Base-by-base conservation (phyloP, 2,113 vertebrate genomes). In the Trogon melanurus region DNA sequence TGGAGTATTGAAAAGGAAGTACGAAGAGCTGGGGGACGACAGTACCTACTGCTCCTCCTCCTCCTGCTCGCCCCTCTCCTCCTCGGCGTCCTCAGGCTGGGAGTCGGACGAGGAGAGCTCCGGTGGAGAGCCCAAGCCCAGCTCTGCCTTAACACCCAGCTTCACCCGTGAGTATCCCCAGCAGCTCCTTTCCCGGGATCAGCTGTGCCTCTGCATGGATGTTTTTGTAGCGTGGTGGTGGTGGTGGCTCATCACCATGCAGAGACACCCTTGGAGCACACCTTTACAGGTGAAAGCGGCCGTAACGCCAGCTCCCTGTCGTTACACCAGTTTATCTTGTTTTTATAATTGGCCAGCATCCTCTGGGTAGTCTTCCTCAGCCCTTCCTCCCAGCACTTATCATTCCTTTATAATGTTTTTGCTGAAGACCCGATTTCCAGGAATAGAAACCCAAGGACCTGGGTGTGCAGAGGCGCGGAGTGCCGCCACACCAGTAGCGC, bases 1-100 rank as follows among this genome's bases (percentile, higher is more conserved):
- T 13, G 99, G 98, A 85, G 96, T 98, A 74, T 97, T 99, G 94
- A 99, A 99, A 98, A 98, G 99, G 98, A 99, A 99, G 97, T 99
- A 99, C 27, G 98, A 99, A 97, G 99, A 99, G 98, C 97, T 99
- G 98, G 99, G 99, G 67, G 99, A 98, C 95, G 98, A 99, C 96
- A 98, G 97, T 19, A 97, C 97, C 85, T 99, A 98, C 98, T 99
- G 98, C 88, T 99, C 98, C 18, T 98, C 98, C 2, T 98, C 97
- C 62, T 98, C 99, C 62, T 99, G 98, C 80, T 98, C 98, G 64
- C 98, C 98, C 26, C 98, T 98, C 23, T 98, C 98, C 84, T 98
- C 97, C 57, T 99, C 98, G 0, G 98, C 98, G 36, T 99, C 98
- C 16, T 97, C 96, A 0, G 98, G 98, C 89, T 99, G 99, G 98